These are phyloP conservation scores for Pyrocoelia pectoralis DNA, from an alignment of 2,888 invertebrate species.

Conservation along the genomic window DNA sequence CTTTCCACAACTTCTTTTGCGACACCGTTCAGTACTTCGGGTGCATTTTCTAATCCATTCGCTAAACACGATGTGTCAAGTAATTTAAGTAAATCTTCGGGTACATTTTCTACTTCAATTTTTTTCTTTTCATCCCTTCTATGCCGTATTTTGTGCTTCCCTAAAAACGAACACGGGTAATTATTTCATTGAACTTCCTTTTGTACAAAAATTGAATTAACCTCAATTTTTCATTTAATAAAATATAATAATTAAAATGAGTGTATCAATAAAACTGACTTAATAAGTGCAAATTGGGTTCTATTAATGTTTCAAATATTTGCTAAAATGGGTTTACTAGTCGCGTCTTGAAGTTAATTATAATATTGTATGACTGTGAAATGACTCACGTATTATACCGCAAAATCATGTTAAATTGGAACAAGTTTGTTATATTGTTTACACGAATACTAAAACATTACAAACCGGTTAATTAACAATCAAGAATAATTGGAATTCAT, in stretches of 20 bases:
- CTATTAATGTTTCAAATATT: slow-evolving; percentile 3
- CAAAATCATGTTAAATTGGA: no score
- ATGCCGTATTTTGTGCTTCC: slow-evolving; percentile 23
- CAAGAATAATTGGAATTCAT: no score
- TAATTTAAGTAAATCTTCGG: slow-evolving; percentile 47
- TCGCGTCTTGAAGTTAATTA: neutral
- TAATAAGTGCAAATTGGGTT: slow-evolving; percentile 2
- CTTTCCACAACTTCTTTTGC: slow-evolving; percentile 50
- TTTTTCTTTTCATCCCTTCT: slow-evolving; percentile 23
- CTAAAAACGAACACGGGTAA: slow-evolving; percentile 8
- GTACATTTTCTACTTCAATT: slow-evolving; percentile 42
- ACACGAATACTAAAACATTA: no score
- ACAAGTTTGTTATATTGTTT: no score
- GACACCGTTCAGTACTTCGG: slow-evolving; percentile 55
- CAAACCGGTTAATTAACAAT: no score
- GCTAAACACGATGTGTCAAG: slow-evolving; percentile 57
- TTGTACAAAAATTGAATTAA: slow-evolving; percentile 4
- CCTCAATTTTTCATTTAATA: neutral
- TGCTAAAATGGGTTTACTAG: neutral
- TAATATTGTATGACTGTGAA: neutral
- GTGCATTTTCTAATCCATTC: slow-evolving; percentile 54
- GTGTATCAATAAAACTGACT: neutral
- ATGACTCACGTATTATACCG: neutral
- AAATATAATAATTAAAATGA: slow-evolving; percentile 1
- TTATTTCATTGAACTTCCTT: neutral